These are phyloP conservation scores for Tetramorium alpestre DNA, from an alignment of 1,140 invertebrate species.

Conservation along the genomic window DNA sequence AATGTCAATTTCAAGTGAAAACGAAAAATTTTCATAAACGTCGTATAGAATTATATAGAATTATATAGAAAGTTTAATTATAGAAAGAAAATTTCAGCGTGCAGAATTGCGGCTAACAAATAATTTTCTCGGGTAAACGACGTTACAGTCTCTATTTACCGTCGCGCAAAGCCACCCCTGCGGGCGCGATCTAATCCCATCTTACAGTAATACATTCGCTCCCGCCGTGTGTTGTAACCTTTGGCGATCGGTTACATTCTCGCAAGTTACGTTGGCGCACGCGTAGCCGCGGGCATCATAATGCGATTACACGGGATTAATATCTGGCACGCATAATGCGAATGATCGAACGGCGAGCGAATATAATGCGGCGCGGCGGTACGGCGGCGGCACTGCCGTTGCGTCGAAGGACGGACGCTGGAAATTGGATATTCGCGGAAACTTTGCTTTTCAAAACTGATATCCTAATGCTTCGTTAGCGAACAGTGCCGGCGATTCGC, in stretches of 20 bases:
- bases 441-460: constrained; percentile 57
- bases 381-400: constrained; percentile 8
- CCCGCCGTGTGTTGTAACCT: constrained; percentile 22
- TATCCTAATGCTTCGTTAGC: constrained; percentile 61
- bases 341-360: constrained; percentile 46
- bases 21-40: neutral
- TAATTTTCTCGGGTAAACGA: constrained; percentile 23
- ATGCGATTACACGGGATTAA: constrained; percentile 55
- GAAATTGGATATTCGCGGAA: constrained; percentile 58
- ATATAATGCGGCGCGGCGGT: constrained; percentile 30
- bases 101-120: neutral
- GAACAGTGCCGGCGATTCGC: constrained; percentile 12
- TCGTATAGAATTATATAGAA: too few species aligned
- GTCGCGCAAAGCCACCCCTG: constrained; percentile 37
- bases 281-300: constrained; percentile 43
- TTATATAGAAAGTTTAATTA: too few species aligned
- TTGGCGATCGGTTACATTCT: constrained; percentile 48
- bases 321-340: constrained; percentile 59
- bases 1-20: neutral
- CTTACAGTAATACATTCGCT: constrained; percentile 46
- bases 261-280: constrained; percentile 22
- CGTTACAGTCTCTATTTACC: constrained; percentile 17
- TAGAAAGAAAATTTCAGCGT: neutral
- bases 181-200: constrained; percentile 52
- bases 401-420: constrained; percentile 15